phyloP scores from a whole-genome alignment of 2,888 invertebrate species.

The Danaus chrysippus region DNA sequence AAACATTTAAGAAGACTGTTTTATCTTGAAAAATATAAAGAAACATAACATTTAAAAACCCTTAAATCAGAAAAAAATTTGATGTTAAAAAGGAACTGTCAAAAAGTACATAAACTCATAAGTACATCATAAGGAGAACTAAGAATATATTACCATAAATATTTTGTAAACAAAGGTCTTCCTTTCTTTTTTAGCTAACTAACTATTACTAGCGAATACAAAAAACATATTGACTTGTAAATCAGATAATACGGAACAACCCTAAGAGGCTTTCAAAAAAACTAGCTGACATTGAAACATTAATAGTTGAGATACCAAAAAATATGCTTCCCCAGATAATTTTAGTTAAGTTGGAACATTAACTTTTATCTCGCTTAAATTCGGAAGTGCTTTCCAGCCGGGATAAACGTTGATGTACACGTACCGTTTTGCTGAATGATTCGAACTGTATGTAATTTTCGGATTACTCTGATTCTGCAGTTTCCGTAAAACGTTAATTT shows the following conservation, averaged over 20 bases:
- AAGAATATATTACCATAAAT: neutral
- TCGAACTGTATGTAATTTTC: constrained; percentile 5
- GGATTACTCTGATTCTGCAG: neutral
- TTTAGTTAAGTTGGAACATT: constrained; percentile 69
- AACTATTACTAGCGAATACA: constrained; percentile 3
- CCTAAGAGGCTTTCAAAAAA: constrained; percentile 6
- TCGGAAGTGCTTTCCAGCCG: constrained; percentile 24
- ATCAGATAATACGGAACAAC: constrained; percentile 13
- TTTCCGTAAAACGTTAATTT: neutral
- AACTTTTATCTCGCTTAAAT: constrained; percentile 60
- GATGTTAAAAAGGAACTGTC: too few species aligned
- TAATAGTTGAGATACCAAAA: constrained; percentile 43
- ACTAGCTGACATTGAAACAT: constrained; percentile 36
- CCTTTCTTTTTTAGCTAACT: neutral
- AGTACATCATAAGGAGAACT: neutral
- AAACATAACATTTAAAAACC: too few species aligned
- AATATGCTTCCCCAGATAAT: constrained; percentile 52
- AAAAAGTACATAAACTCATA: neutral
- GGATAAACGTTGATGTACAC: constrained; percentile 35
- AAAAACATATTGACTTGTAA: constrained; percentile 27
- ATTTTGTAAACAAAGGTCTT: neutral
- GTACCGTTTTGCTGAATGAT: constrained; percentile 13
- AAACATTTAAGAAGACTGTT: too few species aligned
- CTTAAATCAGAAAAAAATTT: too few species aligned
- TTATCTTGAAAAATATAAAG: too few species aligned